Percentiles rank a stretch among this genome's conserved stretches.
Conservation (phyloP, 1,140 invertebrate species). For the Druon quercuslanigerum region DNA sequence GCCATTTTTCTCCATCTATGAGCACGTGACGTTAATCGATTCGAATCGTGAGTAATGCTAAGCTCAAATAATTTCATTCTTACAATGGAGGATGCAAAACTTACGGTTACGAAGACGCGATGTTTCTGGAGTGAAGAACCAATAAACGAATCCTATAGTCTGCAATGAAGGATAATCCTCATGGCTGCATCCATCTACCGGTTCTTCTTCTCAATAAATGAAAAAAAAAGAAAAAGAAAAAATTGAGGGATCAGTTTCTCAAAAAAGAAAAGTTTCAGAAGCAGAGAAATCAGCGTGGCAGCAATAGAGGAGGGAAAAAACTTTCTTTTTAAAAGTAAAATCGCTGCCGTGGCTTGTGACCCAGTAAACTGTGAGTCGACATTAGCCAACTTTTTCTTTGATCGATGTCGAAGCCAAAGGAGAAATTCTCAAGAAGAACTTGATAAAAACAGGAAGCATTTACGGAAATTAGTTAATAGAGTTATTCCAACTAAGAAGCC, state of each 20-base stretch:
- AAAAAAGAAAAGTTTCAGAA: not conserved
- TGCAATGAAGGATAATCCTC: conserved; percentile 5
- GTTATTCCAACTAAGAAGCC: not conserved
- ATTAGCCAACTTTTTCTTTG: not conserved
- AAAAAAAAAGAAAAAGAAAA: not conserved
- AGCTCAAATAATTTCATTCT: conserved; percentile 4
- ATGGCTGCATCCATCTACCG: conserved; percentile 6
- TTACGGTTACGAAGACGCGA: not conserved
- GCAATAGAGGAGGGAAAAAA: not conserved
- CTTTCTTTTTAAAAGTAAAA: conserved; percentile 3
- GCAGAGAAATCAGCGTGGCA: not conserved
- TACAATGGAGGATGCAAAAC: not conserved
- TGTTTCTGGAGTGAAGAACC: not conserved
- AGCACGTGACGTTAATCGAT: not conserved
- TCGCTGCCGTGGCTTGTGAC: not conserved
- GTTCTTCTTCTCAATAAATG: not conserved
- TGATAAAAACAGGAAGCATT: not conserved
- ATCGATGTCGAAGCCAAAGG: not conserved
- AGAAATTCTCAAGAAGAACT: not conserved
- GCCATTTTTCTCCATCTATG: not conserved
- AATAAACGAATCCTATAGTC: conserved; percentile 20
- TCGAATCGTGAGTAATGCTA: not conserved
- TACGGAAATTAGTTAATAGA: not conserved
- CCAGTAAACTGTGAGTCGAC: not conserved
- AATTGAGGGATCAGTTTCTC: not conserved